Base-by-base conservation (phyloP, 2,888 invertebrate species). In the Epistrophe grossulariae region DNA sequence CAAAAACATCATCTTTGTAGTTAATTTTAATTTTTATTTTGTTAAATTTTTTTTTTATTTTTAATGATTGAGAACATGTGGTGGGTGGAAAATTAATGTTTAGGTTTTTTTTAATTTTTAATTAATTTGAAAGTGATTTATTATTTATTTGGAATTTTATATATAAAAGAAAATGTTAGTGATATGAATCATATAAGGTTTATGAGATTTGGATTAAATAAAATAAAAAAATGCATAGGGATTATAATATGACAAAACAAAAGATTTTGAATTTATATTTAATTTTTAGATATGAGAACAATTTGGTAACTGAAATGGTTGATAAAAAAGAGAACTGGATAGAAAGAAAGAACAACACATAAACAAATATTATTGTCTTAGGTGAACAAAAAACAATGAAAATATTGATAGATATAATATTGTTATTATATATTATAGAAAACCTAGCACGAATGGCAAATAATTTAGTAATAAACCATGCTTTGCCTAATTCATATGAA, bases 81-180 rank as follows among this genome's bases (percentile, higher is more conserved):
- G 55, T 72, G 72, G 48, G 62, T 48, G 28, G 57, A 43, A 45
- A 62, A 43, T 40, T 71, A 70, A 72, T 79, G 71, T 55, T 40
- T 35, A 19, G 17, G 28, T 17, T 9, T 35, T 35, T 17, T n/a
- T 4, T 66, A 35, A 19, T 72, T 72, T 45, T 72, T 43, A 62
- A 70, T 74, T 55, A 50, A 48, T 70, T 43, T 35, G 9, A 35
- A 62, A 62, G 45, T 70, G 68, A 70, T 62, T 70, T 70, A 55
- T 70, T 52, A 19, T 60, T 80, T 55, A 19, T 52, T 52, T 83
- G 10, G 70, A n/a, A 28, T n/a, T 70, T 70, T 35, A 35, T 31
- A 31, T 31, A 31, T 24, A 4, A 11, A 48, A 48, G 1, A 48
- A 45, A 48, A 17, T 48, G 17, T 48, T 50, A 19, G 11, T 10